Evolutionary conservation across 2,888 invertebrate genomes (phyloP), one percentile per base, ranked within the genome.

Genomic region (Diloba caeruleocephala): DNA sequence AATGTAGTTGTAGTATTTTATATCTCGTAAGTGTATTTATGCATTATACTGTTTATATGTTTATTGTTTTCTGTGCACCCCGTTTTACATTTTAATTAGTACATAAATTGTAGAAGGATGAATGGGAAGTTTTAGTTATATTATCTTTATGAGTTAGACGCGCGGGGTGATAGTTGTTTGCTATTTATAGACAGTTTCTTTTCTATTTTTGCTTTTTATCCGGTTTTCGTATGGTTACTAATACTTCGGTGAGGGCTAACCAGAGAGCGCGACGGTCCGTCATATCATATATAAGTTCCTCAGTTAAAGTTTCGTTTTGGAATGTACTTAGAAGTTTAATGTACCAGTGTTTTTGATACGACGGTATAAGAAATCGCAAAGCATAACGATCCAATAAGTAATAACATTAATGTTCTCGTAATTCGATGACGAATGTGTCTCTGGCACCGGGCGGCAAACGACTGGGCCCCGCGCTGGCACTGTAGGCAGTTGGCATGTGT

Each of bases 71-170:
- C 43, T 70, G 58, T 80, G 81, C 81, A 84, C 71, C 74, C 70
- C 59, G 54, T 73, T 75, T 81, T 87, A 88, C 87, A 88, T 88
- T 89, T 88, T 88, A 88, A 88, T 88, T 88, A 87, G 89, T 88
- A 87, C 87, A 87, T 87, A 73, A 59, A 62, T 57, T 44, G 76
- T 80, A 79, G 81, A 74, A 63, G 72, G 65, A 77, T 65, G 74
- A 73, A 74, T 75, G 79, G 75, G 74, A 66, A 66, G 60, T 63
- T 68, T 45, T 61, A 61, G 59, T 33, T 52, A 26, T 50, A 33
- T 45, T 68, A 61, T 68, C n/a, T 50, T 59, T 63, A 46, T 42
- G 33, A 63, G 37, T 44, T 49, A 62, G 59, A 60, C 59, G 51
- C 50, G 49, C 46, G 64, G 71, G 73, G 75, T 71, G 78, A 74